Base-by-base conservation (phyloP, 2,113 vertebrate genomes). In the Panthera uncia region DNA sequence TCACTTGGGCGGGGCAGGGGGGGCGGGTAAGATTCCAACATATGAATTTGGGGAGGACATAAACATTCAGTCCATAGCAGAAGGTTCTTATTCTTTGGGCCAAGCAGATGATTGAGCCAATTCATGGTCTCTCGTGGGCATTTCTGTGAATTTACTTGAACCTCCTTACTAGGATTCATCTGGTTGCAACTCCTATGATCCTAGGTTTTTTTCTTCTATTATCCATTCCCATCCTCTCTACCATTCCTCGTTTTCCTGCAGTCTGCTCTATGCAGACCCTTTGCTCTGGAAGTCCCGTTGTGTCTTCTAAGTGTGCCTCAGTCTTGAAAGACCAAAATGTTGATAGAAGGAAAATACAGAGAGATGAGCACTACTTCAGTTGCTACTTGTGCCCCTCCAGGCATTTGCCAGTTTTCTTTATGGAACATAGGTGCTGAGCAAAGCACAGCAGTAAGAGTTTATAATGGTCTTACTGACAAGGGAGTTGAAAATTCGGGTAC, bases 371-470 rank as follows among this genome's bases (percentile, higher is more conserved):
- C 52, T 18, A n/a, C 10, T 3, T 41, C 45, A 36, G 45, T 45
- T 78, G 12, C 27, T 41, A 41, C n/a, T 74, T n/a, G 25, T 13
- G 13, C 21, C 52, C 31, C 38, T 94, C 4, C 19, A 83, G 82
- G 55, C 29, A 73, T 50, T 80, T 91, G 52, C 81, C 73, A 89
- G 48, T 95, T 94, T 90, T 80, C 87, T 95, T 89, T 81, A 87
- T n/a, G 66, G 83, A 95, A 90, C 19, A 66, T 81, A 84, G 76
- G 80, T 29, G 48, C 74, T 68, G 31, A 97, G 78, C 79, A 65
- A 94, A 93, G 38, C 93, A n/a, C 15, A 87, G 23, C 55, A 96
- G 90, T 94, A 92, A 92, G 79, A 96, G 52, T 89, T 97, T 84
- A 48, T 71, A 93, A 93, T 3, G 21, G 41, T 89, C 86, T 92